Conservation (phyloP, 2,888 invertebrate genomes). For the Clusia tigrina region DNA sequence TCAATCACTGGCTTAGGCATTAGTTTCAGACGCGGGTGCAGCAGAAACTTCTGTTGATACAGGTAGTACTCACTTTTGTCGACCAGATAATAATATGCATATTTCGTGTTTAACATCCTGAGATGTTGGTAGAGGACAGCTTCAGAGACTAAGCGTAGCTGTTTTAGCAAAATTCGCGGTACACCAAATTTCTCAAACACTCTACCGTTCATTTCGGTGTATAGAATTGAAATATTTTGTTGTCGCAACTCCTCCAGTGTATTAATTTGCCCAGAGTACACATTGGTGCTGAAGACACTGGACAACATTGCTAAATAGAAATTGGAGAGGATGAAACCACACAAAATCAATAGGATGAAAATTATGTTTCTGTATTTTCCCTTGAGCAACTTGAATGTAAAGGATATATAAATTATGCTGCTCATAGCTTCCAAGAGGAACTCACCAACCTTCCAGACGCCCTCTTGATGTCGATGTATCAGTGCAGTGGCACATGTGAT, state of each 20-base stretch:
- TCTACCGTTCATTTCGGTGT: constrained; percentile 18
- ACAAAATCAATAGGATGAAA: constrained; percentile 15
- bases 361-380: background rate
- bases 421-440: constrained; percentile 13
- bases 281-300: constrained; percentile 39
- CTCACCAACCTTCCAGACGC: constrained; percentile 14
- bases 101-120: constrained; percentile 26
- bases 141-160: background rate
- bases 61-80: constrained; percentile 37
- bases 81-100: constrained; percentile 27
- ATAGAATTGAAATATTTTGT: constrained; percentile 27
- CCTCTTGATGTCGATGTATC: constrained; percentile 4
- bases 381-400: background rate
- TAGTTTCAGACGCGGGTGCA: constrained; percentile 29
- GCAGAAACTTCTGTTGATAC: constrained; percentile 41
- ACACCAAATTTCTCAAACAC: constrained; percentile 6
- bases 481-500: constrained; percentile 17
- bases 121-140: constrained; percentile 15
- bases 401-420: constrained; percentile 12
- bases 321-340: constrained; percentile 36
- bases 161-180: background rate
- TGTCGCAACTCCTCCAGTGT: constrained; percentile 37
- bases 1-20: constrained; percentile 30
- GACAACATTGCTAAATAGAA: constrained; percentile 38
- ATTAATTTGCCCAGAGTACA: constrained; percentile 38